Evolutionary conservation across 2,113 vertebrate species (phyloP).

Genomic region (Philantomba maxwellii): DNA sequence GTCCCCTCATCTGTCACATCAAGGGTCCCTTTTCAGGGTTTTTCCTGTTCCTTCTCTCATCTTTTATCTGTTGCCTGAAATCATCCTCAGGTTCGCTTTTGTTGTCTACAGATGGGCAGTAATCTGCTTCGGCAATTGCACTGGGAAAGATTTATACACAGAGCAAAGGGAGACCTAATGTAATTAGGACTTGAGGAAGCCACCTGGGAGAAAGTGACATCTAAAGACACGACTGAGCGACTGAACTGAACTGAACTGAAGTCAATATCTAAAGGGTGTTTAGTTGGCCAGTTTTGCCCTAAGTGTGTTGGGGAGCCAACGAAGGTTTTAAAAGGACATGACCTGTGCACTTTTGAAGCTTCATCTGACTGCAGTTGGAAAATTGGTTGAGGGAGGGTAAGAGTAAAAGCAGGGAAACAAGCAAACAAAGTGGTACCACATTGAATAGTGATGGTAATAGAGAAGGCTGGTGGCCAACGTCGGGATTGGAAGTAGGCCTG

Average conservation of each 20-base stretch:
- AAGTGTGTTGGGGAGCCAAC: neutral
- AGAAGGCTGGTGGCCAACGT: neutral
- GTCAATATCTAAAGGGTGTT: neutral
- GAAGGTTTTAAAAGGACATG: neutral
- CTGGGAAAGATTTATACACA: neutral
- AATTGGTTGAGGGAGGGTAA: neutral
- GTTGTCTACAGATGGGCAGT: neutral
- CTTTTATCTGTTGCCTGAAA: neutral
- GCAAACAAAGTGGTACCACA: no score
- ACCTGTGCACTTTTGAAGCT: neutral
- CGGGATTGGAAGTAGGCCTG: neutral
- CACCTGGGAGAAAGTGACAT: neutral
- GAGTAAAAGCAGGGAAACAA: neutral
- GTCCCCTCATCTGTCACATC: neutral
- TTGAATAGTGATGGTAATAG: neutral
- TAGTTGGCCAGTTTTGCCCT: neutral
- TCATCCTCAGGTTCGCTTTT: neutral
- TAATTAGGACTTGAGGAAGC: neutral
- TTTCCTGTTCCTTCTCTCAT: neutral
- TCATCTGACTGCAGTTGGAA: neutral
- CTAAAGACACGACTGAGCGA: neutral
- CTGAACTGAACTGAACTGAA: neutral
- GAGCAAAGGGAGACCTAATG: neutral
- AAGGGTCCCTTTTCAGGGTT: no score
- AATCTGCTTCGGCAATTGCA: neutral